phyloP scores from a whole-genome alignment of 2,888 invertebrate genomes.

The Hypomecis punctinalis region DNA sequence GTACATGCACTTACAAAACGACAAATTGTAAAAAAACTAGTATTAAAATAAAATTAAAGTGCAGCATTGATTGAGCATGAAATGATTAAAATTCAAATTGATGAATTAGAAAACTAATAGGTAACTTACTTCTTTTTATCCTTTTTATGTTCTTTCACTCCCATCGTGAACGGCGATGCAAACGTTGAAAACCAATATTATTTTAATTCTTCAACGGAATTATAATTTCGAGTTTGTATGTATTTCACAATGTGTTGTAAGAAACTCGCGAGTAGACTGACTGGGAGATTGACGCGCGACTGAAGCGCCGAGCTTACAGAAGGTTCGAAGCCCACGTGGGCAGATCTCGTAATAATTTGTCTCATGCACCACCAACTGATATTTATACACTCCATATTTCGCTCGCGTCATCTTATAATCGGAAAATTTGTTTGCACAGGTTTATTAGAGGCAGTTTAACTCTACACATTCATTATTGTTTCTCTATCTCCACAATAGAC shows the following conservation, averaged over 20 bases:
- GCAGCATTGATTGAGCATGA: too few species aligned
- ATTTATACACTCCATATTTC: conserved; percentile 37
- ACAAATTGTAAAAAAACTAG: too few species aligned
- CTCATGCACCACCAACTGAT: conserved; percentile 24
- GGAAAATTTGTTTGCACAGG: conserved; percentile 31
- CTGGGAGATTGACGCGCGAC: background rate
- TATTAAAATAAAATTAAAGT: background rate
- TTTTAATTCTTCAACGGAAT: background rate
- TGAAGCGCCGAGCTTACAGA: conserved; percentile 16
- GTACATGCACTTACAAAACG: too few species aligned
- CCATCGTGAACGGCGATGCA: conserved; percentile 1
- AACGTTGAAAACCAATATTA: background rate
- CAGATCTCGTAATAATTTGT: conserved; percentile 15
- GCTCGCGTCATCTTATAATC: conserved; percentile 34
- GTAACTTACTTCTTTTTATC: conserved; percentile 13
- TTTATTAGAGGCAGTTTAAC: conserved; percentile 17
- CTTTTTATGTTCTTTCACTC: conserved; percentile 11
- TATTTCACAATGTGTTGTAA: conserved; percentile 1
- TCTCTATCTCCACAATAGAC: background rate
- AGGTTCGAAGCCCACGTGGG: conserved; percentile 18
- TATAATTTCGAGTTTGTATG: background rate
- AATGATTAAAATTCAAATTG: too few species aligned
- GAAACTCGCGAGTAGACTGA: background rate
- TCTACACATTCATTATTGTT: background rate
- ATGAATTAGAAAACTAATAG: too few species aligned